These are phyloP conservation scores for Rachycentron canadum DNA, from an alignment of 2,797 vertebrate species.

Conservation along the genomic window DNA sequence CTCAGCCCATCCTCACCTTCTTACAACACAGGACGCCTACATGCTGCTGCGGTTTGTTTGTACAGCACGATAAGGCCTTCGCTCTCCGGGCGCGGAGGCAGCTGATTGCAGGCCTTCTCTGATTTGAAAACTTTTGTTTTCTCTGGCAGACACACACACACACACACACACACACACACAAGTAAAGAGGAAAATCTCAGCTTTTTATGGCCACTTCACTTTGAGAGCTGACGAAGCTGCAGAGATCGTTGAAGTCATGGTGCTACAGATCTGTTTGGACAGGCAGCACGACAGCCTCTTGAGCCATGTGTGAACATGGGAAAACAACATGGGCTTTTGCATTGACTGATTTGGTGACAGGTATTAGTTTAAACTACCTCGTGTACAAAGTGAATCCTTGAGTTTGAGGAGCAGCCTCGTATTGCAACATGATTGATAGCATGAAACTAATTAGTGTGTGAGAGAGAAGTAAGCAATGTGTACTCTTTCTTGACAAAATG, in stretches of 20 bases:
- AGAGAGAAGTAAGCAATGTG: neutral
- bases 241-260: neutral
- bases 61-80: conserved; percentile 55
- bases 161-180: neutral
- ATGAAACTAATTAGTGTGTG: conserved; percentile 13
- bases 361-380: conserved; percentile 3
- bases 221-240: neutral
- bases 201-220: conserved; percentile 5
- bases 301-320: conserved; percentile 8
- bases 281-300: conserved; percentile 23
- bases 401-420: conserved; percentile 29
- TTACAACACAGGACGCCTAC: conserved; percentile 37
- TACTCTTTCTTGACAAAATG: neutral
- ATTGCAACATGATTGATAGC: conserved; percentile 32
- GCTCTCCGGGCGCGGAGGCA: conserved; percentile 28
- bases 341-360: conserved; percentile 25
- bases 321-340: neutral
- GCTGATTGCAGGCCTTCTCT: conserved; percentile 44
- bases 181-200: neutral
- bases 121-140: conserved; percentile 54
- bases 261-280: conserved; percentile 51
- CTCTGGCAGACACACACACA: conserved; percentile 41
- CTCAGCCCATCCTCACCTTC: conserved; percentile 35
- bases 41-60: conserved; percentile 60
- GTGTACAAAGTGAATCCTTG: conserved; percentile 15